Conservation (phyloP, 2,888 invertebrate species). For the Cephus spinipes region DNA sequence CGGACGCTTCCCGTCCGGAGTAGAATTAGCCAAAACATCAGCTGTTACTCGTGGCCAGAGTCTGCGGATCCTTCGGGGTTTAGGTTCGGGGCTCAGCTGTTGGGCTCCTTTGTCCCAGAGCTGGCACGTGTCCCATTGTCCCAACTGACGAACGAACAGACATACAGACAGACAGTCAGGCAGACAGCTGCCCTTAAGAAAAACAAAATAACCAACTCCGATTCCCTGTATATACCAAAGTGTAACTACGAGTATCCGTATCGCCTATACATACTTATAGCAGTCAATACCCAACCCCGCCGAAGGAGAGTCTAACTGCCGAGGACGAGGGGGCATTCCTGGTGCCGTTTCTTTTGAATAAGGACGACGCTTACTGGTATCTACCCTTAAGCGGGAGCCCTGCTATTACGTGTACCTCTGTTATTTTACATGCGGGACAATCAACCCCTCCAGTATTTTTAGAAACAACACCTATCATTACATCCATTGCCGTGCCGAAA, state of each 20-base stretch:
- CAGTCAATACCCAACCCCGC: background rate
- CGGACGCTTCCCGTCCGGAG: background rate
- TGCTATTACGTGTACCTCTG: background rate
- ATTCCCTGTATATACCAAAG: background rate
- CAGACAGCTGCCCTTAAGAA: constrained; percentile 2
- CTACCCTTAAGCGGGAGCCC: background rate
- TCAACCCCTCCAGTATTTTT: background rate
- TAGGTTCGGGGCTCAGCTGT: constrained; percentile 17
- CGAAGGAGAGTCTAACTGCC: background rate
- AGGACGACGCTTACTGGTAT: background rate
- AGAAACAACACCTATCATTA: background rate
- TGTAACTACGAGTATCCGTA: background rate
- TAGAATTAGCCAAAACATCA: background rate
- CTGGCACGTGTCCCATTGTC: constrained; percentile 46
- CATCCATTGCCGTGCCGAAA: background rate
- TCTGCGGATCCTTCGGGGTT: background rate
- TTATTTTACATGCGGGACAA: background rate
- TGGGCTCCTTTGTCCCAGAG: constrained; percentile 3
- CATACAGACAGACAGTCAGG: constrained; percentile 27
- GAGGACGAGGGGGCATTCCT: background rate
- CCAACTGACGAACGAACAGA: constrained; percentile 32
- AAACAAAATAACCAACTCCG: constrained; percentile 2
- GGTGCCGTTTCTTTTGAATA: background rate
- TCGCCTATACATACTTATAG: background rate
- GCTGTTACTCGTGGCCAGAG: constrained; percentile 1